Percentiles rank a stretch among this genome's conserved stretches.
Conservation (phyloP, 1,140 invertebrate genomes). For the Tenebrio molitor region DNA sequence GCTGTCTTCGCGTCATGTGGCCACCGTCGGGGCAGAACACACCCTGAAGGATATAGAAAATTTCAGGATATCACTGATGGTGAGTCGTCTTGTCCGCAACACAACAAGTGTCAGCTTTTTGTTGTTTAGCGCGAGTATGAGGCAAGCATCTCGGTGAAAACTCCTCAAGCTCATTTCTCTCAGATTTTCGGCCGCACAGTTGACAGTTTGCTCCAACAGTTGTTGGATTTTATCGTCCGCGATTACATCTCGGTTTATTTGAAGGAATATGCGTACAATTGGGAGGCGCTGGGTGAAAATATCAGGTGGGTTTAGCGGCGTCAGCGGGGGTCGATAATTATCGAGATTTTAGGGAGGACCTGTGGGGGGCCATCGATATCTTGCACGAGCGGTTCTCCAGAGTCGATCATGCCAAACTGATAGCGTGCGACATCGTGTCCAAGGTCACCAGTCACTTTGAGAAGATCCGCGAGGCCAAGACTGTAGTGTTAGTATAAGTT, state of each 20-base stretch:
- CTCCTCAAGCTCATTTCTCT: conserved; percentile 69
- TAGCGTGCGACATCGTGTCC: conserved; percentile 85
- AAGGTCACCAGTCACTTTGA: conserved; percentile 89
- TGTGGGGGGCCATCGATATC: conserved; percentile 85
- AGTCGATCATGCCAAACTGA: conserved; percentile 85
- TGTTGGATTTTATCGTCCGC: conserved; percentile 83
- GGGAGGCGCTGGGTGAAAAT: conserved; percentile 66
- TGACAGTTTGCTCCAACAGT: conserved; percentile 85
- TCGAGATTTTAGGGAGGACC: conserved; percentile 77
- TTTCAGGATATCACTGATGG: conserved; percentile 69
- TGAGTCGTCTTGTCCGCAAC: conserved; percentile 54
- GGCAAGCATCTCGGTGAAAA: conserved; percentile 47
- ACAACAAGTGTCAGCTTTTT: too few species aligned
- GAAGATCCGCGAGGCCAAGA: conserved; percentile 82
- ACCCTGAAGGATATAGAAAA: conserved; percentile 68
- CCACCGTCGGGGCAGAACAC: conserved; percentile 66
- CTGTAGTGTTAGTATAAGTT: conserved; percentile 77
- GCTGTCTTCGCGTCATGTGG: conserved; percentile 70
- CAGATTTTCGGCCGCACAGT: conserved; percentile 84
- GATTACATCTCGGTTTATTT: conserved; percentile 86
- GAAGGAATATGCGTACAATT: conserved; percentile 74
- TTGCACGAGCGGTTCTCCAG: conserved; percentile 79
- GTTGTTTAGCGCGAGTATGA: conserved; percentile 62
- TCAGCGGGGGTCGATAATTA: conserved; percentile 30
- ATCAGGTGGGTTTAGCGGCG: conserved; percentile 66